Conservation (phyloP, 2,797 vertebrate genomes). For the Enteromius mattozi region DNA sequence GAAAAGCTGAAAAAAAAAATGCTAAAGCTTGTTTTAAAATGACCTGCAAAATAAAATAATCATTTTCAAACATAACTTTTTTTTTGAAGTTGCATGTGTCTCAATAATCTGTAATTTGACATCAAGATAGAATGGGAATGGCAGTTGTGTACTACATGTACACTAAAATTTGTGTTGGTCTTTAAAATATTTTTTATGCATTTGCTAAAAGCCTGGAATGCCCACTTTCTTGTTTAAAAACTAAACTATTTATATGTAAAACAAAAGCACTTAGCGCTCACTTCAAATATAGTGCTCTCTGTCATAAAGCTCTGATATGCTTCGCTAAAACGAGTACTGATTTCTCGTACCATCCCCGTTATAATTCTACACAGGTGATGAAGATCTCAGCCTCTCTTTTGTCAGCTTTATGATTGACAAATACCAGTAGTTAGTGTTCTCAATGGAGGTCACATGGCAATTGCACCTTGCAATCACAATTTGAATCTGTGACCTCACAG, state of each 20-base stretch:
- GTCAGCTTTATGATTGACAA: slow-evolving; percentile 51
- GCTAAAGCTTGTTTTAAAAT: background rate
- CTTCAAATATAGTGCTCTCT: background rate
- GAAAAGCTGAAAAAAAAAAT: background rate
- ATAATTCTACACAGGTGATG: slow-evolving; percentile 38
- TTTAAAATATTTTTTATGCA: slow-evolving; percentile 5
- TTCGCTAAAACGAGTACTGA: slow-evolving; percentile 12
- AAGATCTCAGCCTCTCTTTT: slow-evolving; percentile 49
- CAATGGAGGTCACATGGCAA: slow-evolving; percentile 53
- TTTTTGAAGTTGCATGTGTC: background rate
- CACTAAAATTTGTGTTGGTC: background rate
- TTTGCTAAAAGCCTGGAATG: background rate
- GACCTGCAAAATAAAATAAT: background rate
- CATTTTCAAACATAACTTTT: background rate
- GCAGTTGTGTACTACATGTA: background rate
- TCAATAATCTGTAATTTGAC: background rate
- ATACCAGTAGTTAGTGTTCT: slow-evolving; percentile 51
- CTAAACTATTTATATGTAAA: slow-evolving; percentile 10
- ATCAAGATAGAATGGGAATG: background rate
- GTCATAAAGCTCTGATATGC: slow-evolving; percentile 5
- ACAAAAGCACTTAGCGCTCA: slow-evolving; percentile 13
- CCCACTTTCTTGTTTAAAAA: slow-evolving; percentile 2
- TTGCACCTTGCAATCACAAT: slow-evolving; percentile 54
- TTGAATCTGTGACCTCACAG: slow-evolving; percentile 48
- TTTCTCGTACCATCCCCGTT: slow-evolving; percentile 13